Conservation (phyloP, 2,888 invertebrate genomes). For the Metopia argyrocephala region DNA sequence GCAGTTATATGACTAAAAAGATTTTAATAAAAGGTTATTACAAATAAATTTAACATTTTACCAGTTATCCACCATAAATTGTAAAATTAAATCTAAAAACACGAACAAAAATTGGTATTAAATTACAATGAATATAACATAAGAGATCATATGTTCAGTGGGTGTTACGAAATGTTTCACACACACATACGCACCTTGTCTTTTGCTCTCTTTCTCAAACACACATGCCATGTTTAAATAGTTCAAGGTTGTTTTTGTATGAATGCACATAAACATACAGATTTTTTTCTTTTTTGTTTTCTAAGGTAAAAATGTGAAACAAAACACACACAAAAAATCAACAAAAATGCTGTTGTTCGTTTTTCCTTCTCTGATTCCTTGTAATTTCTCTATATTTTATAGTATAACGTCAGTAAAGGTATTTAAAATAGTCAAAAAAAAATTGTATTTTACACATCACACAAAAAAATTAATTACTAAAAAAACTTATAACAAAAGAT, state of each 20-base stretch:
- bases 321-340: background rate
- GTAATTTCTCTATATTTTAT: background rate
- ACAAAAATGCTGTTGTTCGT: background rate
- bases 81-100: too few relatives aligned
- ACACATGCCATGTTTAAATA: conserved; percentile 29
- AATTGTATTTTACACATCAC: background rate
- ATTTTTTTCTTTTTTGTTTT: conserved; percentile 11
- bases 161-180: background rate
- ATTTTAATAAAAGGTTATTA: too few relatives aligned
- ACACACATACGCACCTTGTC: background rate
- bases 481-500: conserved; percentile 1
- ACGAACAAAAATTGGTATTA: background rate
- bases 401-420: background rate
- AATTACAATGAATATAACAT: conserved; percentile 33
- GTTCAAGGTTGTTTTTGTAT: conserved; percentile 52
- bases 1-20: too few relatives aligned
- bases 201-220: background rate
- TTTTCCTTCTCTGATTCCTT: background rate
- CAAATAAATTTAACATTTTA: too few relatives aligned
- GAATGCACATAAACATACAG: background rate
- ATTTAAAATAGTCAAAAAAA: background rate
- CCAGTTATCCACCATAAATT: too few relatives aligned
- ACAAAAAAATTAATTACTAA: background rate
- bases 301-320: background rate
- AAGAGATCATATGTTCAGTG: background rate